Conservation (phyloP, 2,888 invertebrate species). For the Cartodere bifasciata region DNA sequence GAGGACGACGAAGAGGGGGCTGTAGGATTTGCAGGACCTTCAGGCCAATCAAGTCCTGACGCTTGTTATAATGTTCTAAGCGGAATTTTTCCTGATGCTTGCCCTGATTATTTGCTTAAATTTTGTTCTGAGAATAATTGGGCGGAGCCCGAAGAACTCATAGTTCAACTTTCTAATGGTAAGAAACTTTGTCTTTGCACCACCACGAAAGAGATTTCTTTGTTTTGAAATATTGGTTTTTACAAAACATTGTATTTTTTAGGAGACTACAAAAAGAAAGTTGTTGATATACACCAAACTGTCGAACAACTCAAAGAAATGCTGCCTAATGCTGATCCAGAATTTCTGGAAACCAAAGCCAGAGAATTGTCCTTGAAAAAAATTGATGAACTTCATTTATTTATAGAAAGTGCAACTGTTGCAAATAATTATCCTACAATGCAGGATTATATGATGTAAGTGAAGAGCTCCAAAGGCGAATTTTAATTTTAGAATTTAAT, state of each 20-base stretch:
- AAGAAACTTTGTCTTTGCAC: too few relatives aligned
- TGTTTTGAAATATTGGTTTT: not conserved
- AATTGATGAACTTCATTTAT: conserved; percentile 20
- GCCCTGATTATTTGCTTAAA: too few relatives aligned
- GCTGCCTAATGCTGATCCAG: conserved; percentile 29
- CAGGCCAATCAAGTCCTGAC: conserved; percentile 4
- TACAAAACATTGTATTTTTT: conserved; percentile 6
- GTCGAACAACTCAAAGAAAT: conserved; percentile 22
- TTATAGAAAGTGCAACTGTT: conserved; percentile 25
- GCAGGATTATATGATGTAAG: conserved; percentile 30
- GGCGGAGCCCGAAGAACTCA: conserved; percentile 1
- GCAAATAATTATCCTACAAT: conserved; percentile 29
- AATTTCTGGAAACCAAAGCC: conserved; percentile 25
- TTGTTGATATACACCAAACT: conserved; percentile 12
- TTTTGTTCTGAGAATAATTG: not conserved
- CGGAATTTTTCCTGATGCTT: too few relatives aligned
- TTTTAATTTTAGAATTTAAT: not conserved
- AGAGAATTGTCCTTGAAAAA: conserved; percentile 19
- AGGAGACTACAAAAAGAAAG: conserved; percentile 12
- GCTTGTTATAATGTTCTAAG: too few relatives aligned
- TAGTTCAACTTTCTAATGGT: too few relatives aligned
- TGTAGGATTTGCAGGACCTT: conserved; percentile 4
- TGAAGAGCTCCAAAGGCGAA: conserved; percentile 1
- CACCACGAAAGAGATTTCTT: not conserved
- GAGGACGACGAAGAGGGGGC: conserved; percentile 7